A percentile compares a stretch with the other conserved stretches of the same genome.
Conservation (phyloP, 2,113 vertebrate genomes). For the Martes martes region DNA sequence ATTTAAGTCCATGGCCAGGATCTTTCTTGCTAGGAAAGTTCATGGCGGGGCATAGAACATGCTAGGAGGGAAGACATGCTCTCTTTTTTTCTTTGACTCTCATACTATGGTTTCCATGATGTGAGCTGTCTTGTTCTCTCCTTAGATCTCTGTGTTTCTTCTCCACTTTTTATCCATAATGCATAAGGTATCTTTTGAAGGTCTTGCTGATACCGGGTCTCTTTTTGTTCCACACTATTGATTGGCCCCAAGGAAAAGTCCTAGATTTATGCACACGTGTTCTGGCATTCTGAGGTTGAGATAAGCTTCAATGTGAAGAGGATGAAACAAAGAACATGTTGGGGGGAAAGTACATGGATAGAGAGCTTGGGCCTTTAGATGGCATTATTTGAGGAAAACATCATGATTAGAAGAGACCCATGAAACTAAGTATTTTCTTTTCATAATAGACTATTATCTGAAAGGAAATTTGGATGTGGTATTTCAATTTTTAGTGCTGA, state of each 20-base stretch:
- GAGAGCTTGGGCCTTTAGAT: no score
- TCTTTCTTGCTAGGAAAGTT: neutral
- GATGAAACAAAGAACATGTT: neutral
- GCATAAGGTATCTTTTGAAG: neutral
- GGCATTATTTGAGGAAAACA: neutral
- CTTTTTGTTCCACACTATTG: neutral
- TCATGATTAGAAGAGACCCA: neutral
- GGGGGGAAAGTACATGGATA: neutral
- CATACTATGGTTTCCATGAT: neutral
- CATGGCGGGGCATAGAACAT: fast-evolving
- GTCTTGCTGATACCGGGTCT: neutral
- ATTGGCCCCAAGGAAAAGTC: neutral
- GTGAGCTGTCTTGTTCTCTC: neutral
- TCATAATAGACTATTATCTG: neutral
- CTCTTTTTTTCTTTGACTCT: neutral
- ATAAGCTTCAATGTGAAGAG: neutral
- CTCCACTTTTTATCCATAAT: neutral
- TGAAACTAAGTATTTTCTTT: neutral
- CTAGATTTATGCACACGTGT: neutral
- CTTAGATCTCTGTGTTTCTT: neutral
- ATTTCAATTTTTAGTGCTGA: neutral
- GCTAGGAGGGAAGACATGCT: neutral
- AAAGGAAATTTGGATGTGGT: neutral
- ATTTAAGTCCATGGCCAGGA: neutral
- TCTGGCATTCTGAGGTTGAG: neutral